Evolutionary conservation across 2,113 vertebrate genomes (phyloP).

Genomic region (Engystomops pustulosus): DNA sequence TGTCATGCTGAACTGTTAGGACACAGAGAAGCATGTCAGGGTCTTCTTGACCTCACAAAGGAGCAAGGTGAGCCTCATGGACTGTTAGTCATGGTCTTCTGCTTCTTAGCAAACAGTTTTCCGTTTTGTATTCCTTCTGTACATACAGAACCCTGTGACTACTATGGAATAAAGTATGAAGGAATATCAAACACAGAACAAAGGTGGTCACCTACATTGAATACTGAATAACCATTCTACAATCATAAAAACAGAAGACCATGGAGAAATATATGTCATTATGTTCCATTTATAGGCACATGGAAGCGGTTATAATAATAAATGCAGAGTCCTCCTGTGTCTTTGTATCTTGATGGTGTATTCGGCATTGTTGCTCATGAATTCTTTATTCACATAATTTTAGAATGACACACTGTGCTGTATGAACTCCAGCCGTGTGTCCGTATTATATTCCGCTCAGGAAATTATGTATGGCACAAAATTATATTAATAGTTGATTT

Average conservation of each 20-base stretch:
- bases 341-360: constrained; percentile 56
- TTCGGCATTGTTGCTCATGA: constrained; percentile 47
- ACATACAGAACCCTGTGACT: no score
- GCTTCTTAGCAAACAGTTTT: no score
- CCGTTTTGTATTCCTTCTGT: no score
- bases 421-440: constrained; percentile 51
- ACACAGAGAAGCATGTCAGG: no score
- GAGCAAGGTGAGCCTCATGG: no score
- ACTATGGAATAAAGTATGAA: no score
- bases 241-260: constrained; percentile 3
- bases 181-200: no score
- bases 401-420: constrained; percentile 43
- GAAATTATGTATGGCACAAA: constrained; percentile 52
- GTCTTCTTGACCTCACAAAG: no score
- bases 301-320: constrained; percentile 43
- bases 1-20: no score
- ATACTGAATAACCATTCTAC: not conserved
- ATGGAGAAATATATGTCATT: constrained; percentile 45
- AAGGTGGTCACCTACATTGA: not conserved
- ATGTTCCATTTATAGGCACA: constrained; percentile 57
- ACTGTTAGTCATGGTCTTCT: no score
- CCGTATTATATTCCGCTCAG: constrained; percentile 56
- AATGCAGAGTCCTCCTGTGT: constrained; percentile 55
- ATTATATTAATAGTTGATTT: constrained; percentile 58
- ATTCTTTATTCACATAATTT: constrained; percentile 51